Evolutionary conservation across 2,888 invertebrate genomes (phyloP).

Genomic region (Polyommatus icarus): DNA sequence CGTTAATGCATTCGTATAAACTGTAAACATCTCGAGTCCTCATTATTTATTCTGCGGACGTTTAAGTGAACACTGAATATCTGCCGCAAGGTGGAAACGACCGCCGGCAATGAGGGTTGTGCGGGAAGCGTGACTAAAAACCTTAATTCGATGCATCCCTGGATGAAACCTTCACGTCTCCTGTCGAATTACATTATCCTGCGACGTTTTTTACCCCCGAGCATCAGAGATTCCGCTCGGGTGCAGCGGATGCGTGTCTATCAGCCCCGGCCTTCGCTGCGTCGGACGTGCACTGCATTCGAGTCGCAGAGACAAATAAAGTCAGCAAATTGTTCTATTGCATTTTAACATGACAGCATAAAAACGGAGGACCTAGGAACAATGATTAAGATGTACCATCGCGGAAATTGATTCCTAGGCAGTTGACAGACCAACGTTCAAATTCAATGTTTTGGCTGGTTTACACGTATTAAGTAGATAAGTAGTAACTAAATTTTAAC

Average conservation of each 20-base stretch:
- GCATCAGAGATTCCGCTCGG: constrained; percentile 60
- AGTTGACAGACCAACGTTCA: too few species aligned
- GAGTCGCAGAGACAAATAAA: constrained; percentile 39
- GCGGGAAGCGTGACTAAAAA: constrained; percentile 54
- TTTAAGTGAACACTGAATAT: constrained; percentile 21
- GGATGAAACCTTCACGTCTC: constrained; percentile 51
- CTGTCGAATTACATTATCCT: constrained; percentile 48
- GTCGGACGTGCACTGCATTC: constrained; percentile 62
- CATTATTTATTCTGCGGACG: constrained; percentile 26
- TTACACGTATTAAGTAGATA: too few species aligned
- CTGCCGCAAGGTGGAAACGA: constrained; percentile 37
- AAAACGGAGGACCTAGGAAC: neutral
- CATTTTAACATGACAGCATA: neutral
- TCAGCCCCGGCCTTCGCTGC: constrained; percentile 60
- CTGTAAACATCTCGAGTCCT: neutral
- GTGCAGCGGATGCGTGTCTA: constrained; percentile 59
- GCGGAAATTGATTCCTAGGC: too few species aligned
- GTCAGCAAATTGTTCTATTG: constrained; percentile 46
- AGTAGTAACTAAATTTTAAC: too few species aligned
- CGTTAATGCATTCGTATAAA: neutral
- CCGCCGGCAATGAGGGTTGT: constrained; percentile 37
- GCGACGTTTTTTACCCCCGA: constrained; percentile 51
- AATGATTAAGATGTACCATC: neutral
- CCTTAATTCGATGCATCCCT: constrained; percentile 56
- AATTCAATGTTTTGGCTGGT: too few species aligned